These are phyloP conservation scores for Colostygia pectinataria DNA, from an alignment of 2,888 invertebrate species.

Conservation along the genomic window DNA sequence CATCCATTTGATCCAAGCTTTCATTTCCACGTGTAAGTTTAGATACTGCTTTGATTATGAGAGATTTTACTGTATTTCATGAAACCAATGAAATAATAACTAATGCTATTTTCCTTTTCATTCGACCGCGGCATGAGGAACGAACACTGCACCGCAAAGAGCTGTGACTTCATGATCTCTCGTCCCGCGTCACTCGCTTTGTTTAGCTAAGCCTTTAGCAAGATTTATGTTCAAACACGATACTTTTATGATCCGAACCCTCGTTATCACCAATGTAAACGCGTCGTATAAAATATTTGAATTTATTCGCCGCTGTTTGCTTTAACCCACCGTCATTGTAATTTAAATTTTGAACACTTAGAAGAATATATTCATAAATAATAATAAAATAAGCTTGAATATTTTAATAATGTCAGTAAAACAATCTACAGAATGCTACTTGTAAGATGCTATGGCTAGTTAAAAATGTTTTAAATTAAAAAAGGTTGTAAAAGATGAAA, in stretches of 20 bases:
- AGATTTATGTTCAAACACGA: conserved; percentile 75
- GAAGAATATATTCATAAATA: conserved; percentile 30
- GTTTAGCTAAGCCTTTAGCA: conserved; percentile 24
- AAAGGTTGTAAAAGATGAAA: not conserved
- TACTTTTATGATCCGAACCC: conserved; percentile 68
- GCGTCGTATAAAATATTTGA: conserved; percentile 67
- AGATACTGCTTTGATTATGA: too few relatives aligned
- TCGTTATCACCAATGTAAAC: conserved; percentile 80
- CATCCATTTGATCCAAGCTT: too few relatives aligned
- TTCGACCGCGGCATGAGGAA: too few relatives aligned
- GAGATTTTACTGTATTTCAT: too few relatives aligned
- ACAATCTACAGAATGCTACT: conserved; percentile 13
- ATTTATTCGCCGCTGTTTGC: conserved; percentile 54
- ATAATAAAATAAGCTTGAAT: conserved; percentile 24
- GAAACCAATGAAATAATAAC: too few relatives aligned
- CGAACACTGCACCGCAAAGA: too few relatives aligned
- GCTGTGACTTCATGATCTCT: too few relatives aligned
- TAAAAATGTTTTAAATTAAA: conserved; percentile 2
- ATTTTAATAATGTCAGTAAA: conserved; percentile 20
- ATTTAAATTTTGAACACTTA: conserved; percentile 68
- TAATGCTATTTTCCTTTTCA: too few relatives aligned
- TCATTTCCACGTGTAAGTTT: too few relatives aligned
- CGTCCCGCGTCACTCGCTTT: not conserved
- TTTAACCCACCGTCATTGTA: conserved; percentile 60
- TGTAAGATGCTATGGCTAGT: not conserved